Conservation (phyloP, 2,113 vertebrate species). For the Polypterus senegalus region DNA sequence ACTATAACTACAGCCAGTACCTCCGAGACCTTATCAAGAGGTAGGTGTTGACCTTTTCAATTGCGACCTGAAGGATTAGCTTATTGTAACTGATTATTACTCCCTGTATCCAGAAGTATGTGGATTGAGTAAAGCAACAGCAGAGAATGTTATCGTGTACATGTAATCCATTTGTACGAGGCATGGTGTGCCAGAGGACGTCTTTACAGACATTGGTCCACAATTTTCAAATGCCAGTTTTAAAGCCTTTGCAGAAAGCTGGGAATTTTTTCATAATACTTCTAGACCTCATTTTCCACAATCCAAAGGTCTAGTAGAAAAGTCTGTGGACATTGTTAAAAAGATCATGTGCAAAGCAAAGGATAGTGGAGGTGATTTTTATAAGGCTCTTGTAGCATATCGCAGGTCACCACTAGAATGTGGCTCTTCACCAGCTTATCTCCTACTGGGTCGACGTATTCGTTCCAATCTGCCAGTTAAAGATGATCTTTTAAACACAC, state of each 20-base stretch:
- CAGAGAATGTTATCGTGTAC: constrained; percentile 3
- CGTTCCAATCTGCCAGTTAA: no score
- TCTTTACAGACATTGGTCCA: constrained; percentile 10
- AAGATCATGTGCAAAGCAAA: no score
- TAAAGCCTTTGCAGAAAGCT: constrained; percentile 11
- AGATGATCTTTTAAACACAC: no score
- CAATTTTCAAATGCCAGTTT: constrained; percentile 4
- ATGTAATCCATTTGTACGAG: constrained; percentile 14
- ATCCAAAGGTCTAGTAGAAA: constrained; percentile 7
- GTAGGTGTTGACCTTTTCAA: no score
- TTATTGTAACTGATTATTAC: constrained; percentile 12
- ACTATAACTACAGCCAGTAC: no score
- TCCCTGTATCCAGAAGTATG: constrained; percentile 10
- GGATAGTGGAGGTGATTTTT: no score
- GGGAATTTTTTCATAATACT: constrained; percentile 10
- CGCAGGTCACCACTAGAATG: no score
- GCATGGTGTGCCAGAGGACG: constrained; percentile 11
- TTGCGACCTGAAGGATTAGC: neutral
- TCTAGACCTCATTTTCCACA: constrained; percentile 1
- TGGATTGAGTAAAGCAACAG: constrained; percentile 14
- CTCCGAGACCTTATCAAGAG: no score
- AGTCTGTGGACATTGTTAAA: constrained; percentile 7
- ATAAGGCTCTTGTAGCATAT: no score
- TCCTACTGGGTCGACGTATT: no score
- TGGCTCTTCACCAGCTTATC: no score